phyloP scores from a whole-genome alignment of 1,140 invertebrate genomes.

The Leptestheria dahalacensis region DNA sequence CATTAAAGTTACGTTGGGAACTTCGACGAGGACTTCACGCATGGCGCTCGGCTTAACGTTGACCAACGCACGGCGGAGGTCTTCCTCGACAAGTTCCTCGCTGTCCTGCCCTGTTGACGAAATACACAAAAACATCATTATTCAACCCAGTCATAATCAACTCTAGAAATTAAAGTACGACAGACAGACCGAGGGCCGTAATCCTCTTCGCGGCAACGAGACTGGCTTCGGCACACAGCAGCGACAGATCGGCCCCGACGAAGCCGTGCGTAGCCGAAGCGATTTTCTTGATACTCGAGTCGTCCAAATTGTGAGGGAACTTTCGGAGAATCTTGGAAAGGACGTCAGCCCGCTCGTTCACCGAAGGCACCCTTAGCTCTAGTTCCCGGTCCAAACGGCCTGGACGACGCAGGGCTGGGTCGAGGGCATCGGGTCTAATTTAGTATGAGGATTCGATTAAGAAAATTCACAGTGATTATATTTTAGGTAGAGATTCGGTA shows the following conservation, averaged over 20 bases:
- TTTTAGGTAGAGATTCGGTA: too few relatives aligned
- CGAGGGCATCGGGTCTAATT: conserved; percentile 51
- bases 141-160: too few relatives aligned
- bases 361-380: conserved; percentile 63
- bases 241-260: conserved; percentile 69
- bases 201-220: conserved; percentile 32
- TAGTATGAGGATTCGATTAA: too few relatives aligned
- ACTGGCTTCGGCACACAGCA: conserved; percentile 52
- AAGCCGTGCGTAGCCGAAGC: conserved; percentile 64
- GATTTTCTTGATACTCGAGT: conserved; percentile 41
- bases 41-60: conserved; percentile 72
- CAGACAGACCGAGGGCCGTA: not conserved
- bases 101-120: not conserved
- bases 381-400: conserved; percentile 70
- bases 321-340: conserved; percentile 41
- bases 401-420: conserved; percentile 52
- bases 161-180: not conserved
- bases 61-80: conserved; percentile 42
- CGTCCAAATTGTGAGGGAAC: conserved; percentile 37
- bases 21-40: conserved; percentile 69
- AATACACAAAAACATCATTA: too few relatives aligned
- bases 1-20: conserved; percentile 60
- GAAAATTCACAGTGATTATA: too few relatives aligned
- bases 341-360: conserved; percentile 45
- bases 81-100: conserved; percentile 25